Evolutionary conservation across 2,888 invertebrate genomes (phyloP), one percentile per base, ranked within the genome.

Genomic region (Epinotia brunnichana): DNA sequence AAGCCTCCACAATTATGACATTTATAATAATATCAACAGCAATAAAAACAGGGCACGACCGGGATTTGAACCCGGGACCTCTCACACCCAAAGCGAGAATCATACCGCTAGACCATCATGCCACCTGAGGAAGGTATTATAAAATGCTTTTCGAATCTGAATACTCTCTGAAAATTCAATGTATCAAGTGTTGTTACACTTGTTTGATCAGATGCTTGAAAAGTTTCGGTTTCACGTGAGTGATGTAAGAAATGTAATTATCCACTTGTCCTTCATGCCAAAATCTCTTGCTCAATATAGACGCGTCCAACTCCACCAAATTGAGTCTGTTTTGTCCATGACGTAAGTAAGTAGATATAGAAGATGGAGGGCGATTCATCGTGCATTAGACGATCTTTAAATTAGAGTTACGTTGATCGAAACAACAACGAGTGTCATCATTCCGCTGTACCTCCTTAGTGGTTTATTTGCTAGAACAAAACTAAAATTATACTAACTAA

Each of bases 61-160:
- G 19, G 19, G 11, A 19, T 2, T 19, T 19, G 19, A 54, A 29
- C 29, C 80, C 79, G 80, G 79, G 80, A 80, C 81, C 80, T 78
- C 78, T 81, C 80, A 79, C 80, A 90, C 89, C 90, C 89, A 83
- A 88, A 89, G 87, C 86, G 87, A 87, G 84, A 87, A 89, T 88
- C 87, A 89, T 88, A 86, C 89, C 87, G 83, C 88, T 88, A 88
- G 87, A 89, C 89, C 88, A 88, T 87, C 87, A 88, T 87, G 88
- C 89, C 87, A 15, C 64, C 3, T 54, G 48, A 35, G 10, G 21
- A n/a, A 56, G 10, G 41, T n/a, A 56, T 10, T 24, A 66, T 66
- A 66, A 56, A 54, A 53, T 64, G 15, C 44, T 56, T 24, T 15
- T 1, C 0, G 19, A 44, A 24, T n/a, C n/a, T 62, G 21, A 48